These are phyloP conservation scores for Graphium colonna DNA, from an alignment of 2,888 invertebrate genomes.

Conservation along the genomic window DNA sequence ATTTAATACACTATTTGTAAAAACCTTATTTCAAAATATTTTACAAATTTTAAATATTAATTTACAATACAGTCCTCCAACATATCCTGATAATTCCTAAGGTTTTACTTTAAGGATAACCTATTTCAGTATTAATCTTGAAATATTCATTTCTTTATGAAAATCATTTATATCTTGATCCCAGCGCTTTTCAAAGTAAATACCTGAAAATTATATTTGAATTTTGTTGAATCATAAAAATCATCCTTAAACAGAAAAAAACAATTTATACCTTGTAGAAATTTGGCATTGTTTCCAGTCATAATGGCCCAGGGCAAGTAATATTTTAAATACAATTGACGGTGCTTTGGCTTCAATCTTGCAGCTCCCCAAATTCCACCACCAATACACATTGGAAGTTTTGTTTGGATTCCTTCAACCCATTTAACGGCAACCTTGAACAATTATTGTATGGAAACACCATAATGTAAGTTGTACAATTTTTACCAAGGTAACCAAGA, in stretches of 20 bases:
- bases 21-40: background rate
- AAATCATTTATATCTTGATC: conserved; percentile 91
- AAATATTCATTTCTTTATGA: conserved; percentile 89
- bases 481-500: no score
- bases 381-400: conserved; percentile 96
- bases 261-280: conserved; percentile 83
- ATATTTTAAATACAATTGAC: conserved; percentile 86
- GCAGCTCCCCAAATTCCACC: conserved; percentile 96
- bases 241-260: background rate
- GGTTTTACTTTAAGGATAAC: no score
- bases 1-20: no score
- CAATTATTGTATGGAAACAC: no score
- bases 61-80: no score
- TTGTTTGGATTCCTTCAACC: conserved; percentile 97
- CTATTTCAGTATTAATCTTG: conserved; percentile 55
- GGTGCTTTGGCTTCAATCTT: conserved; percentile 91
- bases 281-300: conserved; percentile 87
- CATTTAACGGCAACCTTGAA: conserved; percentile 96
- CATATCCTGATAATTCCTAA: no score
- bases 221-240: background rate
- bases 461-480: no score
- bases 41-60: no score
- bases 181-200: conserved; percentile 97
- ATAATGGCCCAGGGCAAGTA: conserved; percentile 93
- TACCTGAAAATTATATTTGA: conserved; percentile 45